phyloP scores from a whole-genome alignment of 2,113 vertebrate genomes.

The Lophius piscatorius region DNA sequence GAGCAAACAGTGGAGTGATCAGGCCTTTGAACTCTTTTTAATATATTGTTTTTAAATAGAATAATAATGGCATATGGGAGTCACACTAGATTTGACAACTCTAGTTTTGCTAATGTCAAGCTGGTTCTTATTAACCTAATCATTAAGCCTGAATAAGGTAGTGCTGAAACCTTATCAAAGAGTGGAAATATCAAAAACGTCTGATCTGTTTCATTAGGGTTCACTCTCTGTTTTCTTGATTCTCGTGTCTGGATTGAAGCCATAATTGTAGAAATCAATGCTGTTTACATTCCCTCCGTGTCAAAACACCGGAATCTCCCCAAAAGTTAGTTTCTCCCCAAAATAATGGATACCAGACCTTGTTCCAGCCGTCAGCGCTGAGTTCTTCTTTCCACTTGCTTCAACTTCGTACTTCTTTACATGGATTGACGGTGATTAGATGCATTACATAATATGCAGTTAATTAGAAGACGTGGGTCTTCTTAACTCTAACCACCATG shows the following conservation, averaged over 20 bases:
- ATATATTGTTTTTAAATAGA: no score
- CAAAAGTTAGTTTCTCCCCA: slow-evolving; percentile 57
- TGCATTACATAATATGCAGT: slow-evolving; percentile 1
- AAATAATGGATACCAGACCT: slow-evolving; percentile 70
- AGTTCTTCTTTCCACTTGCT: slow-evolving; percentile 16
- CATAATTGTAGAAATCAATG: slow-evolving; percentile 55
- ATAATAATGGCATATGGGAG: no score
- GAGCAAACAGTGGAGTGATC: no score
- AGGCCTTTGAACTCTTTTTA: no score
- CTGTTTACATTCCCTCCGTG: slow-evolving; percentile 71
- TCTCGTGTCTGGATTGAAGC: slow-evolving; percentile 50
- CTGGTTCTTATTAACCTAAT: neutral
- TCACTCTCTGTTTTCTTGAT: slow-evolving; percentile 38
- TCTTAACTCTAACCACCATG: slow-evolving; percentile 12
- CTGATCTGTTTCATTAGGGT: slow-evolving; percentile 21
- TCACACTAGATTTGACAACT: no score
- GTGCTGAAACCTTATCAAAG: neutral
- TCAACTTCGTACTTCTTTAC: slow-evolving; percentile 3
- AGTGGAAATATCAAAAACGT: slow-evolving; percentile 16
- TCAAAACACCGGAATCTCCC: slow-evolving; percentile 74
- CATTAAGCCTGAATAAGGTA: neutral
- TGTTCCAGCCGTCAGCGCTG: slow-evolving; percentile 19
- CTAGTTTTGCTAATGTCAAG: neutral
- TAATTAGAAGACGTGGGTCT: slow-evolving; percentile 13
- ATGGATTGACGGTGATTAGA: slow-evolving; percentile 21